phyloP scores from a whole-genome alignment of 2,888 invertebrate species.

The Nebria salina region DNA sequence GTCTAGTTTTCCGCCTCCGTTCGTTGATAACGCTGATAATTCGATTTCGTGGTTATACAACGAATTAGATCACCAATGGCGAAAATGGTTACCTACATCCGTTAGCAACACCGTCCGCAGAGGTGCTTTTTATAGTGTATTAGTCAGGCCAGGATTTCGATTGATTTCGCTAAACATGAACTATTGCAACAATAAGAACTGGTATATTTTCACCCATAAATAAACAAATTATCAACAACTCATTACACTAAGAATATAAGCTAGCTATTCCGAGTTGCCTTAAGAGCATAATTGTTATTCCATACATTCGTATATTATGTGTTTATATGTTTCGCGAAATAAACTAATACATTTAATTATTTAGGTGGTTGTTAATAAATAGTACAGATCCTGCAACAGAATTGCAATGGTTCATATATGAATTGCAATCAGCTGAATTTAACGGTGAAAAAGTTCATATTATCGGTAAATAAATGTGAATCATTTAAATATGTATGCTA shows the following conservation, averaged over 20 bases:
- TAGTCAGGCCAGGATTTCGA: slow-evolving; percentile 88
- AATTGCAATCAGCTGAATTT: slow-evolving; percentile 92
- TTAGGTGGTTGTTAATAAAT: slow-evolving; percentile 88
- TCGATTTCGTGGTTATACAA: slow-evolving; percentile 93
- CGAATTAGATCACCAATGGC: slow-evolving; percentile 89
- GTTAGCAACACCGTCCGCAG: slow-evolving; percentile 87
- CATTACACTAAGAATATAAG: too few relatives aligned
- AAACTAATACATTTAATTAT: slow-evolving; percentile 15
- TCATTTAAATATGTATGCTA: not conserved
- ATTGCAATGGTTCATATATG: slow-evolving; percentile 94
- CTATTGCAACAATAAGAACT: slow-evolving; percentile 95
- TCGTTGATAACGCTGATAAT: slow-evolving; percentile 80
- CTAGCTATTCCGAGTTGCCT: not conserved
- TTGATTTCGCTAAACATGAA: slow-evolving; percentile 96
- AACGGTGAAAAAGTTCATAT: slow-evolving; percentile 95
- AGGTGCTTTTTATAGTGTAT: slow-evolving; percentile 91
- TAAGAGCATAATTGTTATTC: not conserved
- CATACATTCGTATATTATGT: slow-evolving; percentile 9
- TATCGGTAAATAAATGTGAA: slow-evolving; percentile 68
- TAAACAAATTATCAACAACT: not conserved
- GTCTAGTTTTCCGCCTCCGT: slow-evolving; percentile 87
- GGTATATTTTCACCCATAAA: slow-evolving; percentile 65
- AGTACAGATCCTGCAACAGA: slow-evolving; percentile 97
- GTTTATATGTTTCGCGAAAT: too few relatives aligned
- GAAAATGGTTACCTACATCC: slow-evolving; percentile 88